Evolutionary conservation across 2,113 vertebrate species (phyloP).

Genomic region (Alligator mississippiensis): DNA sequence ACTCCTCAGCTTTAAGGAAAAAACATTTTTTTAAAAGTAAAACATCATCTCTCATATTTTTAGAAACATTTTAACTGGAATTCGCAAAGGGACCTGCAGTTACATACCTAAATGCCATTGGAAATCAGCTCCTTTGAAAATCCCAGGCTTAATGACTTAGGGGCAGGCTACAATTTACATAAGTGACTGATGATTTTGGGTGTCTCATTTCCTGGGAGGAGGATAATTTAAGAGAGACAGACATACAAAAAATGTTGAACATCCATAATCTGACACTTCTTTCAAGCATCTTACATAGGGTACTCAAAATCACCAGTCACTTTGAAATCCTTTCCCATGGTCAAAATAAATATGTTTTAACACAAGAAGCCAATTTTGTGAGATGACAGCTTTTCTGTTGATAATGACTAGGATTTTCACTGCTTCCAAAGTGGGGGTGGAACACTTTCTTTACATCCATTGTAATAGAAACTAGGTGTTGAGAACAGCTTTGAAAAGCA

Average conservation of each 20-base stretch:
- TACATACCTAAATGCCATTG: rapidly evolving
- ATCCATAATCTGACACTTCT: background rate
- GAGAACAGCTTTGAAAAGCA: background rate
- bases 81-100: rapidly evolving
- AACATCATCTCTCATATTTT: background rate
- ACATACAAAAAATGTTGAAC: background rate
- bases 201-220: background rate
- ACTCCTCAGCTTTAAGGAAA: background rate
- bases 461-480: background rate
- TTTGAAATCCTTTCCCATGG: background rate
- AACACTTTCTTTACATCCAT: background rate
- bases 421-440: rapidly evolving
- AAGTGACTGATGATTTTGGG: background rate
- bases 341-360: background rate
- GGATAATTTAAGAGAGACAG: background rate
- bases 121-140: background rate
- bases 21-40: background rate
- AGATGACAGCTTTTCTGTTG: background rate
- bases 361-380: background rate
- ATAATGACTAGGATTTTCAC: background rate
- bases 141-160: background rate
- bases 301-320: background rate
- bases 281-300: no score
- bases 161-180: background rate
- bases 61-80: background rate